Percentiles rank a stretch among this genome's conserved stretches.
These are phyloP conservation scores for Streblospio benedicti DNA, from an alignment of 1,140 invertebrate genomes.

Conservation along the genomic window DNA sequence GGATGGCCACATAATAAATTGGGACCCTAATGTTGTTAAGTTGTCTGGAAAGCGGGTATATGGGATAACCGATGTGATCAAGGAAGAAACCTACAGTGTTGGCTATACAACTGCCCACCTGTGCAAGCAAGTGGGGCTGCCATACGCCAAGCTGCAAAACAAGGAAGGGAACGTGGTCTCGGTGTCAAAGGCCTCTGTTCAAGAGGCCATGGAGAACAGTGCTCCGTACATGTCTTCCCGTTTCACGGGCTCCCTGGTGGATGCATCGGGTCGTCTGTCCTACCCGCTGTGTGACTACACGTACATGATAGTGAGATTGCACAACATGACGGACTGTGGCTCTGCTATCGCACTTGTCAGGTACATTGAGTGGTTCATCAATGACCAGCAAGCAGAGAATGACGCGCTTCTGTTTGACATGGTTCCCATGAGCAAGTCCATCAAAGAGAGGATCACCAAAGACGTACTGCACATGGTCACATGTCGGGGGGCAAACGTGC, in stretches of 20 bases:
- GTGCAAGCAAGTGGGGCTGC: slow-evolving; percentile 6
- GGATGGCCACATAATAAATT: no score
- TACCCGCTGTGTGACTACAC: slow-evolving; percentile 33
- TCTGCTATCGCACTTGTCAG: slow-evolving; percentile 29
- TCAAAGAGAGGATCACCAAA: slow-evolving; percentile 11
- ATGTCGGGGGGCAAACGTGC: slow-evolving; percentile 23
- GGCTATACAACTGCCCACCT: slow-evolving; percentile 27
- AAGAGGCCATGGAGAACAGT: slow-evolving; percentile 25
- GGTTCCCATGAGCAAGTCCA: slow-evolving; percentile 20
- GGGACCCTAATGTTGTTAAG: slow-evolving; percentile 19
- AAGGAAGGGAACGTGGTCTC: slow-evolving; percentile 18
- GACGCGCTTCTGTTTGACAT: slow-evolving; percentile 16
- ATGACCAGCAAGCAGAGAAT: slow-evolving; percentile 7
- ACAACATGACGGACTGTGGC: slow-evolving; percentile 24
- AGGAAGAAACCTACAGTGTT: slow-evolving; percentile 22
- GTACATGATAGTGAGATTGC: slow-evolving; percentile 28
- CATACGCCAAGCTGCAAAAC: slow-evolving; percentile 25
- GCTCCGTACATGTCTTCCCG: neutral
- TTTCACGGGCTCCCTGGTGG: slow-evolving; percentile 17
- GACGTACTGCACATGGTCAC: slow-evolving; percentile 24
- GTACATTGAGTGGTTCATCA: slow-evolving; percentile 30
- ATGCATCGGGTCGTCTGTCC: slow-evolving; percentile 10
- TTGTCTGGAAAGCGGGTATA: slow-evolving; percentile 22
- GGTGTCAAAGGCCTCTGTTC: slow-evolving; percentile 10
- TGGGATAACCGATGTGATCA: slow-evolving; percentile 27